Base-by-base conservation (phyloP, 2,113 vertebrate species). In the Neogobius melanostomus region DNA sequence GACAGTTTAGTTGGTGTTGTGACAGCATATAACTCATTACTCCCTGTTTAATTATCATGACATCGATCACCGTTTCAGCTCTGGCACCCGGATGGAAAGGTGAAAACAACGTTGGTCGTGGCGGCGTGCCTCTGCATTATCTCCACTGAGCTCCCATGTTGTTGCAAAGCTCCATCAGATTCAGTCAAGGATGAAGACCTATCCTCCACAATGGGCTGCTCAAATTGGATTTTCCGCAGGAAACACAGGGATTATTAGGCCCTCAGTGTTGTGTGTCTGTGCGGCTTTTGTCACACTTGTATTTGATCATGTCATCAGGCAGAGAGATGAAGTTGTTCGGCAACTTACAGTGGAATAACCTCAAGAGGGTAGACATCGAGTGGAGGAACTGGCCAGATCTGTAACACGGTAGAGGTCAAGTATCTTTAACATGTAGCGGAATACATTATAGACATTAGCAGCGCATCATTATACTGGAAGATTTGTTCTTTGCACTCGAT, bases 161-260 rank as follows among this genome's bases (percentile, higher is more conserved):
- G 51, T 17, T 9, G 53, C 28, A 17, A 66, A 69, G 72, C 84
- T 85, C 85, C 79, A 85, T 90, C 82, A 83, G 84, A 87, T 68
- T 77, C 77, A 79, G 74, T 73, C 59, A 71, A 83, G 75, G 71
- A 85, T 79, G 75, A 82, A 79, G 69, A 78, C 76, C 86, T 75
- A 64, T 70, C 81, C 83, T 67, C 74, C 70, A 82, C 77, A 86
- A 77, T 85, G 72, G 75, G 75, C 70, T 72, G 69, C 73, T 81
- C 64, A 82, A 90, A 92, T 89, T 89, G 75, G 82, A 91, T 87
- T 88, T 87, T 66, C 77, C 59, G 68, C 71, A 78, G 68, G 68
- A 80, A 83, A 78, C 75, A 59, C 75, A 28, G 74, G 69, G 80
- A 85, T 91, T 85, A 78, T 79, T 83, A 73, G 76, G 60, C 74